These are phyloP conservation scores for Habrosyne pyritoides DNA, from an alignment of 2,888 invertebrate genomes.

Conservation along the genomic window DNA sequence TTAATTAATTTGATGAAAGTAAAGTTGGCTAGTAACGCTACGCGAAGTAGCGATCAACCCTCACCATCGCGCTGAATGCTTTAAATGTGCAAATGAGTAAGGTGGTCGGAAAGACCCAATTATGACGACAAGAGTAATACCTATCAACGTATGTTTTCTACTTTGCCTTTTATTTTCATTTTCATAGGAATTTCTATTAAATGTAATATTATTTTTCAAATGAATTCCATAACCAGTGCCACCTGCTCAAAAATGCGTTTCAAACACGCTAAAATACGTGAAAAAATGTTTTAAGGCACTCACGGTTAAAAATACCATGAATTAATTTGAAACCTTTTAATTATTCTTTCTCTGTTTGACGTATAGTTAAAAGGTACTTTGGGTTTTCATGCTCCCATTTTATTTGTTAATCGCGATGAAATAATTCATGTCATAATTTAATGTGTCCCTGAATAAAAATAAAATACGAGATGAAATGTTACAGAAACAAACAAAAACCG, in stretches of 20 bases:
- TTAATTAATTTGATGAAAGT: conserved; percentile 59
- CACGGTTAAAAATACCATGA: conserved; percentile 35
- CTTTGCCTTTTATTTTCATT: no score
- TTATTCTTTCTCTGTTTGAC: conserved; percentile 38
- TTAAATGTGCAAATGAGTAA: conserved; percentile 40
- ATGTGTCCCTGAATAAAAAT: not conserved
- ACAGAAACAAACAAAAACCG: not conserved
- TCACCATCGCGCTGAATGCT: conserved; percentile 25
- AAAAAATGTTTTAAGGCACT: conserved; percentile 40
- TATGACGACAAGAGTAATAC: not conserved
- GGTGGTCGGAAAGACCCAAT: conserved; percentile 17
- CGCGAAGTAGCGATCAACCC: conserved; percentile 42
- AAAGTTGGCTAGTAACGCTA: conserved; percentile 49
- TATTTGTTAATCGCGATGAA: not conserved
- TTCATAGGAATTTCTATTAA: no score
- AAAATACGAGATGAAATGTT: not conserved
- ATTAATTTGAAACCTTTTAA: conserved; percentile 48
- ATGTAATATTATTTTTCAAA: no score
- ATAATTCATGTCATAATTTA: not conserved
- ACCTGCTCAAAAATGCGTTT: no score
- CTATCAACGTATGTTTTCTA: no score
- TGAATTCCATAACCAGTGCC: not conserved
- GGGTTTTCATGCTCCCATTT: not conserved
- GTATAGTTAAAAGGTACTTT: conserved; percentile 13
- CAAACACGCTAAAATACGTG: conserved; percentile 32